phyloP scores from a whole-genome alignment of 2,113 vertebrate genomes.

The Crotalus tigris region DNA sequence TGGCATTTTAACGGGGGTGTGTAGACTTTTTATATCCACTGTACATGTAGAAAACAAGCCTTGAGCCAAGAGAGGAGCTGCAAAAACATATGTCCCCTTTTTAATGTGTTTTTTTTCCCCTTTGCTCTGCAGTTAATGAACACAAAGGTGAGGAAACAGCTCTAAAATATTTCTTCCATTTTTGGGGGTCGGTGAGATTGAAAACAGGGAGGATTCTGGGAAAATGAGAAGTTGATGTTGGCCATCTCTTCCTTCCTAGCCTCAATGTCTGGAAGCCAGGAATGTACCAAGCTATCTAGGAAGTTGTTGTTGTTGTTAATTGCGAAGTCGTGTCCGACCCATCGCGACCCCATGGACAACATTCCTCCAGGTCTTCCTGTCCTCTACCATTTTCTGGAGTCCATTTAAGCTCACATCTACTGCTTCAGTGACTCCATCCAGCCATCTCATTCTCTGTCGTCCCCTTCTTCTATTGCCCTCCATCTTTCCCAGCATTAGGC shows the following conservation, averaged over 20 bases:
- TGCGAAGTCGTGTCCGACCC: no score
- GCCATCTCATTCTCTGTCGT: no score
- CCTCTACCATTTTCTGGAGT: no score
- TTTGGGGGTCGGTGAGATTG: background rate
- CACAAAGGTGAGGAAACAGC: background rate
- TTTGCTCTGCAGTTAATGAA: background rate
- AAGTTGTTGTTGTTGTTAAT: background rate
- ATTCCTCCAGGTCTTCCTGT: no score
- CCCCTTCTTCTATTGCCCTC: no score
- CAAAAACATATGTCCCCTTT: background rate
- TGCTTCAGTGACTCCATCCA: no score
- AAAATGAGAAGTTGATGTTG: background rate
- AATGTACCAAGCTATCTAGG: background rate
- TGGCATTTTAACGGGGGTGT: background rate
- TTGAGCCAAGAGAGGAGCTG: background rate
- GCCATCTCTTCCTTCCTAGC: background rate
- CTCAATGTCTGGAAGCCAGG: background rate
- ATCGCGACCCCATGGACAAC: no score
- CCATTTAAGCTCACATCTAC: no score
- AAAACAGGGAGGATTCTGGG: background rate
- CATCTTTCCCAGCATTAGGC: no score
- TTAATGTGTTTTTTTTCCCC: background rate
- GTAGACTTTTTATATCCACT: background rate
- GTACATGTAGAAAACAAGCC: background rate
- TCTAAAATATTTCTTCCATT: background rate